Base-by-base conservation (phyloP, 2,888 invertebrate genomes). In the Rotaria macrura region DNA sequence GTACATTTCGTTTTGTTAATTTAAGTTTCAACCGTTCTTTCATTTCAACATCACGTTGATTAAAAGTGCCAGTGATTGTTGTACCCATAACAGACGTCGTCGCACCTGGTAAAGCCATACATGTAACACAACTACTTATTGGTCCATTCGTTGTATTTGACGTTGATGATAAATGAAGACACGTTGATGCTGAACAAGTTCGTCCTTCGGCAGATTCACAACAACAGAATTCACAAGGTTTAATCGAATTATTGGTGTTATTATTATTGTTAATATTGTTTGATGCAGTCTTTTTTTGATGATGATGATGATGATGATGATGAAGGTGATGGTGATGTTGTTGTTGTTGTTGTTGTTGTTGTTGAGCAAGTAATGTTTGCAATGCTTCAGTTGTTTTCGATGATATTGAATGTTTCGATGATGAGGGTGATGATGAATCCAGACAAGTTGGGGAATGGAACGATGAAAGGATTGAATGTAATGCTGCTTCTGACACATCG, bases 121-220 rank as follows among this genome's bases (percentile, higher is more conserved):
- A 65, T 65, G 79, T 79, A 43, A 40, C 79, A 43, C 43, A 43
- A 79, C 79, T 43, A 43, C 43, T 43, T 34, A 65, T 65, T 0
- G 65, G 65, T 34, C 65, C 65, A 34, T 65, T 65, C 0, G 20
- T 34, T 34, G 34, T 34, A 65, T 65, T 65, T 12, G 65, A 34
- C 38, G 65, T 34, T 29, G 65, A 65, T 65, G 65, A 65, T n/a
- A 79, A 43, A 79, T 79, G 79, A 79, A 79, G 65, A 34, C 65
- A 65, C 12, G 65, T 43, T 79, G 79, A 79, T 43, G 79, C 12
- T 43, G 40, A 43, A 43, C 79, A 79, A 25, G 25, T 79, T 79
- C 65, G 65, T 6, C 65, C 34, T 20, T 65, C 79, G 12, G 43
- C 14, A 79, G 25, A 43, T 79, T 79, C 79, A 79, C 79, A 79